These are phyloP conservation scores for Suricata suricatta DNA, from an alignment of 2,113 vertebrate genomes.

Conservation along the genomic window DNA sequence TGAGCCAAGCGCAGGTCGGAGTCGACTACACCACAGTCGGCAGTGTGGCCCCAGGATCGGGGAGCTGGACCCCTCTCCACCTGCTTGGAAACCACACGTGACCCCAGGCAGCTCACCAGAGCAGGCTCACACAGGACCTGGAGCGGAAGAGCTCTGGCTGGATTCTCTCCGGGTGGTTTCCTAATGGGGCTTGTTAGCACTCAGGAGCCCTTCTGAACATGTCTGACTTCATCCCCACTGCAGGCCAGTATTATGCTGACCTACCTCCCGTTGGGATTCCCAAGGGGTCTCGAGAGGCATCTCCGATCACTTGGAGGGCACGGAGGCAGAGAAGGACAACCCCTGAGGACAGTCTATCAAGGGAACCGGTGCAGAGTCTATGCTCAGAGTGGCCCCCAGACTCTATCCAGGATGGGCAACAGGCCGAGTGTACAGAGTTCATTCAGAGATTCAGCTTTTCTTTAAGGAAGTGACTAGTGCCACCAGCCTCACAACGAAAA, in stretches of 20 bases:
- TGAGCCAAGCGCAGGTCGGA: fast-evolving
- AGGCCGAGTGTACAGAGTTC: too few relatives aligned
- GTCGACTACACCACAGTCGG: fast-evolving
- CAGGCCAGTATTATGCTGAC: fast-evolving
- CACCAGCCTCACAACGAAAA: background rate
- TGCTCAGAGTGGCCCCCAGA: background rate
- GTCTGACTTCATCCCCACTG: background rate
- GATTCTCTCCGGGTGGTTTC: background rate
- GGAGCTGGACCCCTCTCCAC: background rate
- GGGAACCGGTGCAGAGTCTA: background rate
- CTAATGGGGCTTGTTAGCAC: too few relatives aligned
- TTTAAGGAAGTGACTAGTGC: background rate
- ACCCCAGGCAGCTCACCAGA: background rate
- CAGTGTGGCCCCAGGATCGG: fast-evolving
- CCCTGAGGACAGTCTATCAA: background rate
- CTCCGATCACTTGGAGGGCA: background rate
- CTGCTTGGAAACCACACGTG: fast-evolving
- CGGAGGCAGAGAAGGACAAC: background rate
- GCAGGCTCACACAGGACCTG: background rate
- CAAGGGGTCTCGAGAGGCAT: background rate
- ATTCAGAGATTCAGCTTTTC: background rate
- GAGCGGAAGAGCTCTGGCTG: background rate
- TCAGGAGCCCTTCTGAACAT: background rate
- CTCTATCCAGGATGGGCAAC: background rate
- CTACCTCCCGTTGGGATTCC: background rate